Evolutionary conservation across 2,888 invertebrate species (phyloP).

Genomic region (Melinaea menophilus): DNA sequence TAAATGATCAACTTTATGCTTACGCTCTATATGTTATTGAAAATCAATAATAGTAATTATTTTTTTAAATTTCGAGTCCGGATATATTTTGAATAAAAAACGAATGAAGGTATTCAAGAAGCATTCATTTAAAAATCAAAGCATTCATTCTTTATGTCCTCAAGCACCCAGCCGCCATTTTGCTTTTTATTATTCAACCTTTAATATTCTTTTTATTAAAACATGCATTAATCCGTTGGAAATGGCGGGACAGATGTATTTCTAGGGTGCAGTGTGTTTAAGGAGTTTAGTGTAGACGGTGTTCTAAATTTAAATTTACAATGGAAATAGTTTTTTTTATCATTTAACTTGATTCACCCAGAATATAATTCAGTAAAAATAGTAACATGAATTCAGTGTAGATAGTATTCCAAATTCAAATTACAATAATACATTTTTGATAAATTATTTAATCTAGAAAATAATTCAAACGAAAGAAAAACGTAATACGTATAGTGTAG

Average conservation of each 20-base stretch:
- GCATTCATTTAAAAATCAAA: slow-evolving; percentile 20
- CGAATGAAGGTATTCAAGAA: slow-evolving; percentile 10
- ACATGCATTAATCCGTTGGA: slow-evolving; percentile 53
- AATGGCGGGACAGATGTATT: slow-evolving; percentile 56
- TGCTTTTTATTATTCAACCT: slow-evolving; percentile 58
- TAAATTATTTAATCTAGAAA: no score
- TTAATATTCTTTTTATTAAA: slow-evolving; percentile 63
- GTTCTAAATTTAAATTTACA: slow-evolving; percentile 19
- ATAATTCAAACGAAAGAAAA: no score
- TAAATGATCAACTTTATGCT: no score
- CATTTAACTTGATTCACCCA: neutral
- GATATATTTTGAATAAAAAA: slow-evolving; percentile 2
- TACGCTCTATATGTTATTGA: no score
- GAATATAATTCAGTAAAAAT: neutral
- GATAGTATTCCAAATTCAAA: no score
- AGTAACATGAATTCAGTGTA: no score
- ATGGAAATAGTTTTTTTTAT: neutral
- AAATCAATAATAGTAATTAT: neutral
- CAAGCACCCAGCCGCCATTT: slow-evolving; percentile 68
- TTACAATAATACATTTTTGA: no score
- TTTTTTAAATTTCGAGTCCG: neutral
- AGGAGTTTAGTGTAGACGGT: slow-evolving; percentile 32
- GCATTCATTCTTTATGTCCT: slow-evolving; percentile 29
- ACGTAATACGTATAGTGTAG: no score
- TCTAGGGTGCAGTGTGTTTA: slow-evolving; percentile 47